Base-by-base conservation (phyloP, 1,140 invertebrate genomes). In the Drosophila carrolli region DNA sequence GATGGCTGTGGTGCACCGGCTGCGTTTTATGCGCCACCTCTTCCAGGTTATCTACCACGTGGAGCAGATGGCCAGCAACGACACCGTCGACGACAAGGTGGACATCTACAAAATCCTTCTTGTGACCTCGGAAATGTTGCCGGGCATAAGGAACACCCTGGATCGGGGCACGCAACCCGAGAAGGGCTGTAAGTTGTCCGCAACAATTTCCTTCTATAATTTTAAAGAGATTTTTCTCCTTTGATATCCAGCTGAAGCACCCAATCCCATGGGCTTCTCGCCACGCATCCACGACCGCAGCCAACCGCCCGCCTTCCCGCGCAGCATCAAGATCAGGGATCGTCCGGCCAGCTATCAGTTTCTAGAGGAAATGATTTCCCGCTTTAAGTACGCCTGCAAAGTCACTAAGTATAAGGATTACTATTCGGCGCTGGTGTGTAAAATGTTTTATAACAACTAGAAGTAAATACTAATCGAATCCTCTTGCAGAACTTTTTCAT, bases 291-390 rank as follows among this genome's bases (percentile, higher is more conserved):
- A 99, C 93, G 98, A 99, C 93, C 95, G 98, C 73, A 94, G 99
- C 35, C 93, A 99, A 32, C 98, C 98, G 41, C 98, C 98, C 1
- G 99, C 98, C n/a, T 99, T 99, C 94, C 98, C 98, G 9, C 94
- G 98, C 2, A 99, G 98, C 93, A 98, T 98, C 1, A 96, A 97
- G 93, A 98, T 99, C 78, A 97, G 97, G 76, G 95, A 96, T 50
- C 94, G 97, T 41, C 92, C 94, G 37, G 97, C 98, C 81, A 96
- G 98, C 32, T 93, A 98, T 67, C 94, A 95, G 78, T 99, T 98
- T 93, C 95, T 99, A 80, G 95, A 96, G 77, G 95, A 96, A 81
- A 94, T 98, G 75, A 93, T 98, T 7, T 94, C 95, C 32, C 94
- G 97, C 66, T 94, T 99, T 37, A 95, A 97, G 89, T 95, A 95